Conservation (phyloP, 2,888 invertebrate genomes). For the Drosophila anomelani region DNA sequence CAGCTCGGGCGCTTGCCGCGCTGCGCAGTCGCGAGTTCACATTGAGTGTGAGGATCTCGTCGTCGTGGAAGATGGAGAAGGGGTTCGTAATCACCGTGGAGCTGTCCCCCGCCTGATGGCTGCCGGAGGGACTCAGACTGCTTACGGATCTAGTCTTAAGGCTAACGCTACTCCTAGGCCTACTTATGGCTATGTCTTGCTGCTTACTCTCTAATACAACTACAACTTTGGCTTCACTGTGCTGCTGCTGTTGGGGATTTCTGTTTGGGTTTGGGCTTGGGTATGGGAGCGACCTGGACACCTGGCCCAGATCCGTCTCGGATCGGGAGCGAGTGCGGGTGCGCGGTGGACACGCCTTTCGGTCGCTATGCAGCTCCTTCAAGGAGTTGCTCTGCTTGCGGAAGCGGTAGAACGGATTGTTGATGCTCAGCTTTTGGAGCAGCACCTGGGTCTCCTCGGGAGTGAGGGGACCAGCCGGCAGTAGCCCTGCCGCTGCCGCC, state of each 20-base stretch:
- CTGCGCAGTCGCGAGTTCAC: constrained; percentile 74
- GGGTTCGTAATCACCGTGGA: constrained; percentile 84
- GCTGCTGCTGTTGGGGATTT: constrained; percentile 40
- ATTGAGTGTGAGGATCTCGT: constrained; percentile 75
- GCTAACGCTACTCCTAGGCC: constrained; percentile 48
- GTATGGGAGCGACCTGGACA: constrained; percentile 2
- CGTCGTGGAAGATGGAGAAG: constrained; percentile 83
- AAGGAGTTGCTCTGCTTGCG: constrained; percentile 82
- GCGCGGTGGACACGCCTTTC: constrained; percentile 5
- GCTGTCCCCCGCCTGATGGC: constrained; percentile 58
- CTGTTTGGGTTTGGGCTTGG: constrained; percentile 40
- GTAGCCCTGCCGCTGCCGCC: constrained; percentile 1
- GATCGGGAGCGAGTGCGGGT: constrained; percentile 65
- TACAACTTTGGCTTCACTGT: constrained; percentile 78
- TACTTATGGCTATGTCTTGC: constrained; percentile 67
- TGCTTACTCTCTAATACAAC: constrained; percentile 80
- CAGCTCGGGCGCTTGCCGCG: constrained; percentile 55
- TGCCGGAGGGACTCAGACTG: constrained; percentile 55
- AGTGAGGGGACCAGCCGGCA: constrained; percentile 35
- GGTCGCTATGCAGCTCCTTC: constrained; percentile 65
- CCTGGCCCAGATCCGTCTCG: constrained; percentile 74
- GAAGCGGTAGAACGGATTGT: constrained; percentile 83
- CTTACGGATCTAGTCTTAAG: constrained; percentile 77
- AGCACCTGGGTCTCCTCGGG: constrained; percentile 70
- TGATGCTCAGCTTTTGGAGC: constrained; percentile 80